Conservation (phyloP, 2,888 invertebrate genomes). For the Eretmocerus hayati region DNA sequence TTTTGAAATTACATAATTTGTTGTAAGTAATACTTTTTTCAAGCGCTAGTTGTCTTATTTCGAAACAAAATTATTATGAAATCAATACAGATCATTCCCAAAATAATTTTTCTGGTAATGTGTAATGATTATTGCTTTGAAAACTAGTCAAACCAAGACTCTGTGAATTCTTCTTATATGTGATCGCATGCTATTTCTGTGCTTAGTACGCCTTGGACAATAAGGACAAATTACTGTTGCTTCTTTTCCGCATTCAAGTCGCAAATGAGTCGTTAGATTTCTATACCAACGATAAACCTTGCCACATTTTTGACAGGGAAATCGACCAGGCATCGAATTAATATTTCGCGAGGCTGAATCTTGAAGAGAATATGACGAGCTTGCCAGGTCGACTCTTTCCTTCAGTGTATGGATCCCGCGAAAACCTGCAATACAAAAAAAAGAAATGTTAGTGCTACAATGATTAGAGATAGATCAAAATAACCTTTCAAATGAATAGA, state of each 20-base stretch:
- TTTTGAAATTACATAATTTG: too few species aligned
- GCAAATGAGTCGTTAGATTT: constrained; percentile 54
- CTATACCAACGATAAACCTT: constrained; percentile 55
- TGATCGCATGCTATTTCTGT: constrained; percentile 50
- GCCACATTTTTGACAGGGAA: constrained; percentile 52
- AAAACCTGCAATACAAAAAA: constrained; percentile 14
- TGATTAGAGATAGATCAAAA: too few species aligned
- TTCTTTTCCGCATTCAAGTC: constrained; percentile 54
- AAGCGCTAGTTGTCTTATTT: too few species aligned
- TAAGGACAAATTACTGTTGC: constrained; percentile 53
- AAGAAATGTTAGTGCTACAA: too few species aligned
- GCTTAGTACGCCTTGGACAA: constrained; percentile 48
- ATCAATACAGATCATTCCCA: too few species aligned
- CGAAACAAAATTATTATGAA: too few species aligned
- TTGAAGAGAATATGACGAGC: too few species aligned
- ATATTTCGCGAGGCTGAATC: constrained; percentile 4
- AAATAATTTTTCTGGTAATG: too few species aligned
- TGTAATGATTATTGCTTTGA: too few species aligned
- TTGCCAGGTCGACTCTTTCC: too few species aligned
- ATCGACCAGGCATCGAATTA: constrained; percentile 29
- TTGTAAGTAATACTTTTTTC: too few species aligned
- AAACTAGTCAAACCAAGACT: constrained; percentile 4
- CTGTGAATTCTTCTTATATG: constrained; percentile 46
- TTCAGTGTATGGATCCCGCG: constrained; percentile 2
- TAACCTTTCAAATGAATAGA: too few species aligned